A percentile compares a stretch with the other conserved stretches of the same genome.
Conservation (phyloP, 2,888 invertebrate genomes). For the Ormyrus nitidulus region DNA sequence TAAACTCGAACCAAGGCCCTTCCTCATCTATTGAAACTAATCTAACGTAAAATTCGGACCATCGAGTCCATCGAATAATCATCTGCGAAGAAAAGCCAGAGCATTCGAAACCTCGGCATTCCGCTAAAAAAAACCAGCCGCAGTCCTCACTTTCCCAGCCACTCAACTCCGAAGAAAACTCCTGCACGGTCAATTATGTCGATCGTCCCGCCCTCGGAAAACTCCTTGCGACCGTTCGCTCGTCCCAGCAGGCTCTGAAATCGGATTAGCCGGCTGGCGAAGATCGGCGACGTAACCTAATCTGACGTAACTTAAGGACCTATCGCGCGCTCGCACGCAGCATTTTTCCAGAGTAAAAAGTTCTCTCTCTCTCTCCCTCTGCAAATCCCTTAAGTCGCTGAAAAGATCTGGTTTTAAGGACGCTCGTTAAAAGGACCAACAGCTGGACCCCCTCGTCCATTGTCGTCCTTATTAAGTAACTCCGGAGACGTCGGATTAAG, state of each 20-base stretch:
- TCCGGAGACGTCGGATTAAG: slow-evolving; percentile 42
- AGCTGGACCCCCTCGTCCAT: slow-evolving; percentile 44
- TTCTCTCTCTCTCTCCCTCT: slow-evolving; percentile 9
- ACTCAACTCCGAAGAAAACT: background rate
- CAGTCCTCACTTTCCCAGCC: slow-evolving; percentile 44
- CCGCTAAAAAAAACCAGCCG: too few species aligned
- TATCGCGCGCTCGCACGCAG: slow-evolving; percentile 12
- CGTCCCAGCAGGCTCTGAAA: slow-evolving; percentile 17
- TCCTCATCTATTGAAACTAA: too few species aligned
- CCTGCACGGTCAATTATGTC: slow-evolving; percentile 36
- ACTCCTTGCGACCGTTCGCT: background rate
- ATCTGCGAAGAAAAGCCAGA: too few species aligned
- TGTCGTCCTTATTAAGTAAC: slow-evolving; percentile 54
- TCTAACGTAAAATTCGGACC: too few species aligned
- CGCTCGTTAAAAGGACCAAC: slow-evolving; percentile 53
- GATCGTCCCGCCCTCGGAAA: slow-evolving; percentile 18
- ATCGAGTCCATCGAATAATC: too few species aligned
- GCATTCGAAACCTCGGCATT: too few species aligned
- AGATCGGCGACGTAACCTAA: slow-evolving; percentile 48
- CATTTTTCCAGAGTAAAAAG: slow-evolving; percentile 24
- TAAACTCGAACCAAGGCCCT: too few species aligned
- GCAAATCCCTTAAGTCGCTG: slow-evolving; percentile 49
- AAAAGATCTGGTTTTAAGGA: slow-evolving; percentile 38
- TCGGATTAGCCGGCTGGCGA: slow-evolving; percentile 48
- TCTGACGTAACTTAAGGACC: slow-evolving; percentile 53